phyloP scores from a whole-genome alignment of 2,888 invertebrate genomes.

The Parochlus steinenii region DNA sequence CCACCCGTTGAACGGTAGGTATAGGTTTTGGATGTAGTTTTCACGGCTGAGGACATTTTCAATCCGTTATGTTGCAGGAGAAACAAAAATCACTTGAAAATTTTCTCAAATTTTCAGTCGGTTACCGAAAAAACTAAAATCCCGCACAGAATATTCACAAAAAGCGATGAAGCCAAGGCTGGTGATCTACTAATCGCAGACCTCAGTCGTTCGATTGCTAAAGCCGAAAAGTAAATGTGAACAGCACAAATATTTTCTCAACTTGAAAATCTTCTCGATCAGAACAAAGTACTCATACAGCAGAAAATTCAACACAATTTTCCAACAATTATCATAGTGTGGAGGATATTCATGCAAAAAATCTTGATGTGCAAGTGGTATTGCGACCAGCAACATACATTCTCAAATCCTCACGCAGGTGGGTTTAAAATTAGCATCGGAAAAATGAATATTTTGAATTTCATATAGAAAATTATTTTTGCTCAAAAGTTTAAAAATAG shows the following conservation, averaged over 20 bases:
- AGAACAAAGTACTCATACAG: constrained; percentile 6
- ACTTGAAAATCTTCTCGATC: constrained; percentile 6
- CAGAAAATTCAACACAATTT: constrained; percentile 7
- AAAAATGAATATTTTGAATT: too few species aligned
- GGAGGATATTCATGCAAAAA: too few species aligned
- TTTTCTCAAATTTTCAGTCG: constrained; percentile 22
- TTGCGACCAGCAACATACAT: neutral
- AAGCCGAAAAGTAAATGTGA: constrained; percentile 12
- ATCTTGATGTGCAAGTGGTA: too few species aligned
- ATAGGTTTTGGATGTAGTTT: constrained; percentile 31
- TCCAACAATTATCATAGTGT: constrained; percentile 5
- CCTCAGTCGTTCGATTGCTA: constrained; percentile 32
- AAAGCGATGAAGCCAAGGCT: constrained; percentile 32
- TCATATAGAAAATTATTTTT: neutral
- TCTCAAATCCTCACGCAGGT: constrained; percentile 11
- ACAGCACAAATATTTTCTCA: constrained; percentile 9
- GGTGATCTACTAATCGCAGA: constrained; percentile 35
- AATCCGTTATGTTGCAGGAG: constrained; percentile 13
- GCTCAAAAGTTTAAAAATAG: neutral
- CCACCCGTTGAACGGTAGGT: constrained; percentile 78
- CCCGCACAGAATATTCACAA: constrained; percentile 2
- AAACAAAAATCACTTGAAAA: constrained; percentile 15
- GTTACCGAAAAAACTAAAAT: constrained; percentile 15
- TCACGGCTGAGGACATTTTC: constrained; percentile 52
- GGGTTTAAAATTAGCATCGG: constrained; percentile 12